phyloP scores from a whole-genome alignment of 2,113 vertebrate genomes.

The Melospiza georgiana region DNA sequence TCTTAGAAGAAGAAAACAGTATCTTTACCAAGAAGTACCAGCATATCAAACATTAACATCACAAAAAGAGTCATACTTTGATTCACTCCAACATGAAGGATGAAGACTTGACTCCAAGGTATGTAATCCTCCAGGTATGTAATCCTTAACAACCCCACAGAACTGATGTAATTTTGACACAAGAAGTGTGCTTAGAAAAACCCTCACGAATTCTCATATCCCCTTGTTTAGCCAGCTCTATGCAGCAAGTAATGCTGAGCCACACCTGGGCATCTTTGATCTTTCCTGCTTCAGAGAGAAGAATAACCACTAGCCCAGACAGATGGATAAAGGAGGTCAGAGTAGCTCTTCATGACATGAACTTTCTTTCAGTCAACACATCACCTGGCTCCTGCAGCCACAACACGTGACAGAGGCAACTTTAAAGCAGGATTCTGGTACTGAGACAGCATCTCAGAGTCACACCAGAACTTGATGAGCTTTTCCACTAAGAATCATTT shows the following conservation, averaged over 20 bases:
- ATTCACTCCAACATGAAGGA: background rate
- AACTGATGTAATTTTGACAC: background rate
- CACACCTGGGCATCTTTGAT: conserved; percentile 19
- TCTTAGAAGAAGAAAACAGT: background rate
- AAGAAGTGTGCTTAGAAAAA: background rate
- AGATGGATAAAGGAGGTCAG: background rate
- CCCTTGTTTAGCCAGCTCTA: background rate
- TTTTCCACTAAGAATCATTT: background rate
- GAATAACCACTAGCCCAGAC: background rate
- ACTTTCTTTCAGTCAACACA: background rate
- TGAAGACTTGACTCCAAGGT: background rate
- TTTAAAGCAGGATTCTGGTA: background rate
- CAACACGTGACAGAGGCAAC: background rate
- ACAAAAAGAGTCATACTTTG: background rate
- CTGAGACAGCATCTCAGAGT: background rate
- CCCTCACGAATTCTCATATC: background rate
- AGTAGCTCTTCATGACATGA: background rate
- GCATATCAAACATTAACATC: background rate
- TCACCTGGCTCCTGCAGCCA: background rate
- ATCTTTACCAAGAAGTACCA: background rate
- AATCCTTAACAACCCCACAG: background rate
- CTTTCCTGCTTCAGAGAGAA: background rate
- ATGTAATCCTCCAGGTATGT: background rate
- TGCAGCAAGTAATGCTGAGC: background rate
- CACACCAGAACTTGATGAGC: background rate